These are phyloP conservation scores for Pao palembangensis DNA, from an alignment of 2,113 vertebrate species.

Conservation along the genomic window DNA sequence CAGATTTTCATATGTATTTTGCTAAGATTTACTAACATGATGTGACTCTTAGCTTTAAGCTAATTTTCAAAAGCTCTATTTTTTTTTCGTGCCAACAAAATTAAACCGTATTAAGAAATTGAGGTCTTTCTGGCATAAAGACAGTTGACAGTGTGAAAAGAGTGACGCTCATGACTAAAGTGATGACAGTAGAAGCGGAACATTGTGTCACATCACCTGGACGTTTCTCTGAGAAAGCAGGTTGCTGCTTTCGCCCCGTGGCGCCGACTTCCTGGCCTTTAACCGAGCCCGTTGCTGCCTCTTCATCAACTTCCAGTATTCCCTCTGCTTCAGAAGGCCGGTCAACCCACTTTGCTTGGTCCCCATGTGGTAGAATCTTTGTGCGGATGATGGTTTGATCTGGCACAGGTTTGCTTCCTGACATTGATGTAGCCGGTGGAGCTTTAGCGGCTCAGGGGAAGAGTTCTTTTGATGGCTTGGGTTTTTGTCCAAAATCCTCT, in stretches of 20 bases:
- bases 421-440: slow-evolving; percentile 15
- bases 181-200: no score
- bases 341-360: slow-evolving; percentile 9
- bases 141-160: no score
- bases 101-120: no score
- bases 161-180: no score
- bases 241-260: slow-evolving; percentile 17
- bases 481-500: slow-evolving; percentile 19
- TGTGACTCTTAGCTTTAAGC: no score
- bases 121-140: no score
- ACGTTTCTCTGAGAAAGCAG: slow-evolving; percentile 4
- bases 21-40: no score
- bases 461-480: slow-evolving; percentile 15
- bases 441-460: slow-evolving; percentile 38
- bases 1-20: no score
- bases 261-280: slow-evolving; percentile 53
- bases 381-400: neutral
- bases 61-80: no score
- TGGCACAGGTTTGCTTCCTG: neutral
- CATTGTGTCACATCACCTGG: slow-evolving; percentile 41
- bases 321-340: slow-evolving; percentile 71
- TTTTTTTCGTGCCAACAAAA: no score
- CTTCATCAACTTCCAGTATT: slow-evolving; percentile 79
- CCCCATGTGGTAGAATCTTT: neutral
- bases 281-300: slow-evolving; percentile 71